These are phyloP conservation scores for Ligdia adustata DNA, from an alignment of 2,888 invertebrate genomes.

Conservation along the genomic window DNA sequence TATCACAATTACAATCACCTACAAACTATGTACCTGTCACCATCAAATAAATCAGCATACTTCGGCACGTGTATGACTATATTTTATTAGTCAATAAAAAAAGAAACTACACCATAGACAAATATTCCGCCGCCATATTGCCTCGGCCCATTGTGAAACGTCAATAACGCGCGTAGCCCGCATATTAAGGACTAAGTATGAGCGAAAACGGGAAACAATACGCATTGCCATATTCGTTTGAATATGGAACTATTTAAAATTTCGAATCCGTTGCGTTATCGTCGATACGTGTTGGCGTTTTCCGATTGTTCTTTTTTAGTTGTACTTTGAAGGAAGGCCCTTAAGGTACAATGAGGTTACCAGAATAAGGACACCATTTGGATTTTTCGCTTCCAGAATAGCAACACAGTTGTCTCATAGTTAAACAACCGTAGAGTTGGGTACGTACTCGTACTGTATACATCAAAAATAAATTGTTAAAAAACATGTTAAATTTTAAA, in stretches of 20 bases:
- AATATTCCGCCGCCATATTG: slow-evolving; percentile 64
- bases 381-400: too few relatives aligned
- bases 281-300: slow-evolving; percentile 77
- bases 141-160: slow-evolving; percentile 76
- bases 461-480: too few relatives aligned
- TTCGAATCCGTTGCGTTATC: slow-evolving; percentile 83
- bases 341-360: too few relatives aligned
- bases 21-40: slow-evolving; percentile 11
- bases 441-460: too few relatives aligned
- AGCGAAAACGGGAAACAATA: slow-evolving; percentile 82
- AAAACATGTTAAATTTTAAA: too few relatives aligned
- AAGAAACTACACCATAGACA: slow-evolving; percentile 53
- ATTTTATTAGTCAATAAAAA: slow-evolving; percentile 51
- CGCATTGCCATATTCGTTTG: slow-evolving; percentile 79
- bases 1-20: slow-evolving; percentile 2
- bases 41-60: slow-evolving; percentile 22
- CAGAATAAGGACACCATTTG: too few relatives aligned
- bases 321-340: slow-evolving; percentile 27
- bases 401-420: too few relatives aligned
- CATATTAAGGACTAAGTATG: slow-evolving; percentile 78
- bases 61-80: slow-evolving; percentile 25
- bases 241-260: slow-evolving; percentile 83
- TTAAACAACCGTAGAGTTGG: too few relatives aligned
- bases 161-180: slow-evolving; percentile 77
- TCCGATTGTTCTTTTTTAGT: slow-evolving; percentile 73